Conservation (phyloP, 2,888 invertebrate genomes). For the Andrena bicolor region DNA sequence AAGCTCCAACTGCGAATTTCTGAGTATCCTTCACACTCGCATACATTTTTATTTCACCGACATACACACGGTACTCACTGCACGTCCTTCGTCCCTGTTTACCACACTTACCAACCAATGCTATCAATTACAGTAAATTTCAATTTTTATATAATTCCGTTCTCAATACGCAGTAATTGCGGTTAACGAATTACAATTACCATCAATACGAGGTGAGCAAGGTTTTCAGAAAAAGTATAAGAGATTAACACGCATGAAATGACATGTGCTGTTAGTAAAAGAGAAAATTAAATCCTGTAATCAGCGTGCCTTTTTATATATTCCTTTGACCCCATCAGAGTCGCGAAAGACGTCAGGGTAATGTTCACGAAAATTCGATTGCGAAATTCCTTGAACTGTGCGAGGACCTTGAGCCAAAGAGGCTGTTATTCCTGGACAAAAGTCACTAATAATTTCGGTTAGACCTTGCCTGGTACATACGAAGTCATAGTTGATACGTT, state of each 20-base stretch:
- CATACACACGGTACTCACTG: background rate
- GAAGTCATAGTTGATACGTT: constrained; percentile 11
- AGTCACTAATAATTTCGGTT: constrained; percentile 26
- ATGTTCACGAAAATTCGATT: background rate
- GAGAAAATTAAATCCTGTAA: background rate
- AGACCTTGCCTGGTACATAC: constrained; percentile 14
- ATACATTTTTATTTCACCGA: background rate
- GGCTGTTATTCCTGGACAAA: constrained; percentile 23
- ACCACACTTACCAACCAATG: background rate
- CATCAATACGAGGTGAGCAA: background rate
- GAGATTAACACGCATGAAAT: background rate
- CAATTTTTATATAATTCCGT: background rate
- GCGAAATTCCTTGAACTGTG: background rate
- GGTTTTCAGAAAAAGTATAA: background rate
- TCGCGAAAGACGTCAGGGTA: background rate
- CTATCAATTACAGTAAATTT: background rate
- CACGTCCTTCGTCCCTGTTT: background rate
- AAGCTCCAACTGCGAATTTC: too few relatives aligned
- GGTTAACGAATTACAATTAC: background rate
- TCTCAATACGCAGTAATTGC: background rate
- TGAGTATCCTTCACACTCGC: too few relatives aligned
- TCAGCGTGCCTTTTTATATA: background rate
- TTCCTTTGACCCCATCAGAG: background rate
- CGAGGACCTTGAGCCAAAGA: constrained; percentile 20
- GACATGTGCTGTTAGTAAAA: background rate